Evolutionary conservation across 2,113 vertebrate genomes (phyloP).

Genomic region (Bujurquina vittata): DNA sequence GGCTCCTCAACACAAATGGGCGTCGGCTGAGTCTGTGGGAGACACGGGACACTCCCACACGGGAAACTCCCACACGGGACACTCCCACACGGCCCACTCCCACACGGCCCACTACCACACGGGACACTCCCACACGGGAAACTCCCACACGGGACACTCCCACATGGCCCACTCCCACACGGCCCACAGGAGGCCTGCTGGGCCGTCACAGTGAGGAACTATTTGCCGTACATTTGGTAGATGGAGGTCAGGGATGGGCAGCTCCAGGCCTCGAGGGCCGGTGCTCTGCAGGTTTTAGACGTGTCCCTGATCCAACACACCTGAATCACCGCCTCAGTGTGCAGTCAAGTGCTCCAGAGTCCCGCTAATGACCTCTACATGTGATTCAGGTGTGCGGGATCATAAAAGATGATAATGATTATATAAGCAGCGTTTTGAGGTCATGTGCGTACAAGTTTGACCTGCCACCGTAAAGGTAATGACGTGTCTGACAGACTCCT

Average conservation of each 20-base stretch:
- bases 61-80: background rate
- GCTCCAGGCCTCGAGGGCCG: no score
- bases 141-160: background rate
- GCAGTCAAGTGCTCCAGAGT: no score
- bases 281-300: no score
- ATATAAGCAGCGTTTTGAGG: background rate
- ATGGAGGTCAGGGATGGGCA: background rate
- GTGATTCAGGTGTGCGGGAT: no score
- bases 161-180: background rate
- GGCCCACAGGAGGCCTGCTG: accelerated
- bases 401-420: background rate
- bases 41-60: background rate
- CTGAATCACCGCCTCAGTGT: no score
- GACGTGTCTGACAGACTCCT: background rate
- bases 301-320: no score
- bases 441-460: background rate
- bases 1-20: background rate
- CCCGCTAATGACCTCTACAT: no score
- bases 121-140: background rate
- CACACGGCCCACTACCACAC: no score
- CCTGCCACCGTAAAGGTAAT: background rate
- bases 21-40: background rate
- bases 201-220: background rate
- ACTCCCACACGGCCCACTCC: background rate
- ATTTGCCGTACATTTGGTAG: no score